Evolutionary conservation across 2,888 invertebrate genomes (phyloP).

Genomic region (Pandemis corylana): DNA sequence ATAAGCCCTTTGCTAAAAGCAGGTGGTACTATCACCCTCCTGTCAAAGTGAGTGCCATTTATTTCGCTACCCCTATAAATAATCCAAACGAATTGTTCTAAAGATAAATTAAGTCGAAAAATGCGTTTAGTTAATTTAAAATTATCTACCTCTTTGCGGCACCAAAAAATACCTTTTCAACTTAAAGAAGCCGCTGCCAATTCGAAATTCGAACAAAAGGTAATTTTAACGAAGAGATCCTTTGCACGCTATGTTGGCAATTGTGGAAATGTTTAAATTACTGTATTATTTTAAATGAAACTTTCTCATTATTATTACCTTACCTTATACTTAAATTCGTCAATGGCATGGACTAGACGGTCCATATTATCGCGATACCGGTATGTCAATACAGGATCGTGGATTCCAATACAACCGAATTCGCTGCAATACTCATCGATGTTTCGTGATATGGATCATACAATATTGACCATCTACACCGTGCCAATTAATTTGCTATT

Average conservation of each 20-base stretch:
- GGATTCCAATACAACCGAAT: too few relatives aligned
- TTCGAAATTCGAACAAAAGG: slow-evolving; percentile 32
- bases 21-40: slow-evolving; percentile 49
- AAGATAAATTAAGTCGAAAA: slow-evolving; percentile 23
- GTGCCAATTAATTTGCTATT: too few relatives aligned
- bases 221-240: slow-evolving; percentile 15
- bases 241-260: slow-evolving; percentile 28
- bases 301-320: background rate
- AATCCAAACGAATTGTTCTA: slow-evolving; percentile 27
- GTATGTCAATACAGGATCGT: too few relatives aligned
- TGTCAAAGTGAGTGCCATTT: slow-evolving; percentile 47
- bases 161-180: slow-evolving; percentile 15
- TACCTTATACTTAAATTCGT: too few relatives aligned
- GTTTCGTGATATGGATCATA: too few relatives aligned
- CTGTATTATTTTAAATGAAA: background rate
- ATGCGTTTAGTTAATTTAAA: slow-evolving; percentile 2
- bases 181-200: slow-evolving; percentile 11
- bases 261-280: slow-evolving; percentile 1
- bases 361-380: too few relatives aligned
- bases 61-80: slow-evolving; percentile 45
- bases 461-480: too few relatives aligned
- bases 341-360: too few relatives aligned
- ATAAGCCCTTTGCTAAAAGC: slow-evolving; percentile 42
- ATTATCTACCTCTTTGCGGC: slow-evolving; percentile 20
- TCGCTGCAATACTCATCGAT: too few relatives aligned